Conservation (phyloP, 2,888 invertebrate genomes). For the Pasiphila rectangulata region DNA sequence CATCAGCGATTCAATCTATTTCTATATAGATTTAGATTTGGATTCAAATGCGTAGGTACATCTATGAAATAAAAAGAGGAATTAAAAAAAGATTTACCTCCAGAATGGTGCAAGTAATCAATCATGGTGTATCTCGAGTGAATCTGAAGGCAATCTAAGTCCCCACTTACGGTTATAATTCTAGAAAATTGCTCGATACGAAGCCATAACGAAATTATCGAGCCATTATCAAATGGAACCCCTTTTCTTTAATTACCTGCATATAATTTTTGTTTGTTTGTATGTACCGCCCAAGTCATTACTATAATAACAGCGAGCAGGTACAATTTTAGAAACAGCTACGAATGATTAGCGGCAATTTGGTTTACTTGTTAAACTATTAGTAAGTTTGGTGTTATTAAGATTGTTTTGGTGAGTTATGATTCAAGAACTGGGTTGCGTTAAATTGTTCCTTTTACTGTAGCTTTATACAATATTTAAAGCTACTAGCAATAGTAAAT, state of each 20-base stretch:
- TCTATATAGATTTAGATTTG: too few relatives aligned
- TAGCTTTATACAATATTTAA: too few relatives aligned
- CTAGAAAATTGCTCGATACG: conserved; percentile 67
- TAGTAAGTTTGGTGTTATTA: conserved; percentile 60
- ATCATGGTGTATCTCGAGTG: conserved; percentile 56
- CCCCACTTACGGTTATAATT: conserved; percentile 66
- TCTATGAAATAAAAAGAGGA: conserved; percentile 16
- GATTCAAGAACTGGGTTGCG: conserved; percentile 21
- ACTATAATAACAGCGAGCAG: conserved; percentile 62
- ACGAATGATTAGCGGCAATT: conserved; percentile 70
- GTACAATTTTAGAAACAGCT: conserved; percentile 59
- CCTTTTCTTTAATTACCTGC: conserved; percentile 77
- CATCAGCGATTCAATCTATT: too few relatives aligned
- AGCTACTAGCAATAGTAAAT: too few relatives aligned
- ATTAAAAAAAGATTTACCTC: conserved; percentile 27
- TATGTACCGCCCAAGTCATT: conserved; percentile 64
- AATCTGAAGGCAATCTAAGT: conserved; percentile 60
- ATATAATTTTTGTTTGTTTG: conserved; percentile 75
- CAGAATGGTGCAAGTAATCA: conserved; percentile 51
- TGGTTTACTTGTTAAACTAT: conserved; percentile 59
- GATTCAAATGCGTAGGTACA: background rate
- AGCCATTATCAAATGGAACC: conserved; percentile 72
- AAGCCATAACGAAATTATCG: conserved; percentile 66
- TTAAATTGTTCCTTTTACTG: conserved; percentile 4
- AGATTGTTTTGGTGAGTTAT: conserved; percentile 43